Base-by-base conservation (phyloP, 2,888 invertebrate genomes). In the Pollenia griseotomentosa region DNA sequence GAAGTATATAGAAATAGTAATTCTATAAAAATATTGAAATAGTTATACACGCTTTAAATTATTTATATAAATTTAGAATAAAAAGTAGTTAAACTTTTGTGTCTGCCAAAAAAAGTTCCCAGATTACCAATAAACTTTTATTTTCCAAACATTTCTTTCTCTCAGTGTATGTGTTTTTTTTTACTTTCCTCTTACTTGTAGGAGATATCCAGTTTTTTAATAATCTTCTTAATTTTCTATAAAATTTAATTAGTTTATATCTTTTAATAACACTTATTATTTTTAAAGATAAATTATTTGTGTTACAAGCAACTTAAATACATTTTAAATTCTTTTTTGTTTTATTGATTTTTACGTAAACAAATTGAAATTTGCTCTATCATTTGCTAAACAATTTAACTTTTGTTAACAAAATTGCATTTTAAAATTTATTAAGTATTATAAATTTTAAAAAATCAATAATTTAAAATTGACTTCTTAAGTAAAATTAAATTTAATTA, bases 371-470 rank as follows among this genome's bases (percentile, higher is more conserved):
- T 75, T 33, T 68, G 46, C 44, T 40, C 12, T 46, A 68, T 68
- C 57, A 68, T 57, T 66, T 46, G n/a, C 16, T 78, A 57, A 46
- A 55, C 75, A 77, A 77, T 65, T 77, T 65, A 55, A 77, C 14
- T 19, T 44, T 10, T 44, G 55, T 65, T 63, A 65, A 53, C 2
- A 46, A 14, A 77, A 44, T 44, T 46, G 23, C 8, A 10, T 66
- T 66, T 44, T 16, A 0, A 33, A 33, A 33, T 33, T 33, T 33
- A 33, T 33, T 33, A 33, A n/a, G 16, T 53, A 16, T 53, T n/a
- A 53, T 53, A 2, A n/a, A 53, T 9, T 53, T 53, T 8, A 16
- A 53, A 53, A 53, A 8, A 3, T 33, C 33, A 33, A 53, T 42
- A 40, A 14, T 63, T 65, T 44, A 23, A 40, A 48, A 51, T 46